phyloP scores from a whole-genome alignment of 2,113 vertebrate species.

The Pelobates fuscus region DNA sequence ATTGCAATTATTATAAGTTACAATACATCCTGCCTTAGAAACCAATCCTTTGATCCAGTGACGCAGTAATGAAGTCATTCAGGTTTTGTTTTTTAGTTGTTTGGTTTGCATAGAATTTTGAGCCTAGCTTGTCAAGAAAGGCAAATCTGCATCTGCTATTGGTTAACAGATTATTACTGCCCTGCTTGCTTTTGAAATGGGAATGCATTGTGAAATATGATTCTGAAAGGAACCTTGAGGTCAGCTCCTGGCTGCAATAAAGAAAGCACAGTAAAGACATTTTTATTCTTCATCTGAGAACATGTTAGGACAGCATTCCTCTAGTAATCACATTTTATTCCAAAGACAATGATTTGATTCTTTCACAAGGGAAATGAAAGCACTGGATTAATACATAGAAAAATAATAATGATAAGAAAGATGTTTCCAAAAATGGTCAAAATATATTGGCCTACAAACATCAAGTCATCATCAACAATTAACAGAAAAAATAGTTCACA shows the following conservation, averaged over 20 bases:
- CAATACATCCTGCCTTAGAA: too few relatives aligned
- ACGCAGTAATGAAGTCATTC: too few relatives aligned
- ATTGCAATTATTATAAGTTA: too few relatives aligned
- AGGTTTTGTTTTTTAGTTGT: too few relatives aligned
- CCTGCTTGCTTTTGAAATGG: background rate
- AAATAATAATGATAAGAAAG: background rate
- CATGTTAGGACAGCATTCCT: slow-evolving; percentile 33
- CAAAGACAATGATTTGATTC: slow-evolving; percentile 6
- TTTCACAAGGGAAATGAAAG: background rate
- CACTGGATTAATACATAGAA: background rate
- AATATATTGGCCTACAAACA: too few relatives aligned
- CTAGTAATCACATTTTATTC: slow-evolving; percentile 27
- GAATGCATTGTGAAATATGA: slow-evolving; percentile 2
- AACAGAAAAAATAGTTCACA: too few relatives aligned
- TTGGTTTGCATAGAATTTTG: too few relatives aligned
- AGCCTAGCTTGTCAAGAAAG: background rate
- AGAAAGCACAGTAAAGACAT: background rate
- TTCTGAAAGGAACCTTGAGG: slow-evolving; percentile 24
- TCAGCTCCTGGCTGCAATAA: slow-evolving; percentile 2
- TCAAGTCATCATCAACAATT: too few relatives aligned
- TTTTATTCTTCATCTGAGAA: background rate
- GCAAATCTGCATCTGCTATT: background rate
- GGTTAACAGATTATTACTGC: slow-evolving; percentile 1
- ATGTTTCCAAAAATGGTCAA: background rate
- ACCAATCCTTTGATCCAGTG: too few relatives aligned